Base-by-base conservation (phyloP, 2,888 invertebrate genomes). In the Halictus ligatus region DNA sequence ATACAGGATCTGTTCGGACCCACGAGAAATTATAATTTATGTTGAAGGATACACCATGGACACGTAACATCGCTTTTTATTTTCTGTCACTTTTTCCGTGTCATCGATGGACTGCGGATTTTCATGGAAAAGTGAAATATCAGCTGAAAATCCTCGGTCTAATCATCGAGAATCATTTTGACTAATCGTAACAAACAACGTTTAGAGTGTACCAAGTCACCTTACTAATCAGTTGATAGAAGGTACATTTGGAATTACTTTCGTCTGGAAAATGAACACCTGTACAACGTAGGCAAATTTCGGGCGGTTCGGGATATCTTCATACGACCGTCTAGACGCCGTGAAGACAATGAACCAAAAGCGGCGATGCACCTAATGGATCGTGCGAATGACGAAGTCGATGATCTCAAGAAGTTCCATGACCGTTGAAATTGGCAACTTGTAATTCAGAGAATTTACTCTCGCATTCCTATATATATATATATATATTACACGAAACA, bases 191-290 rank as follows among this genome's bases (percentile, higher is more conserved):
- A 76, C 48, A 48, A 75, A 71, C 25, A 80, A 77, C 43, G 72
- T 73, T 86, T 76, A 78, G 80, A 48, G 72, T 81, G 67, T 81
- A 78, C 75, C 84, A 79, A 76, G 76, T 75, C 69, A 64, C 73
- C 88, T 86, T 85, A 88, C 85, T 86, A 91, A 91, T 89, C 78
- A 89, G 89, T 90, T 87, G 77, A 78, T 91, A 95, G 96, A 91
- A 94, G 97, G 83, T 97, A 97, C 95, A 96, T 97, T 5, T 97
- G 97, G 97, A 97, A 97, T 93, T 97, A 97, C 93, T 97, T 97
- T 94, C 97, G 97, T 46, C 94, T 97, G 88, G 97, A 97, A 95
- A 97, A 97, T 94, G 97, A 97, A 92, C 97, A 97, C 93, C 95
- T 97, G 74, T 97, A 97, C 95, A 97, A 97, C 94, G 97, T 97